These are phyloP conservation scores for Phaenicophaeus curvirostris DNA, from an alignment of 2,797 vertebrate species.

Conservation along the genomic window DNA sequence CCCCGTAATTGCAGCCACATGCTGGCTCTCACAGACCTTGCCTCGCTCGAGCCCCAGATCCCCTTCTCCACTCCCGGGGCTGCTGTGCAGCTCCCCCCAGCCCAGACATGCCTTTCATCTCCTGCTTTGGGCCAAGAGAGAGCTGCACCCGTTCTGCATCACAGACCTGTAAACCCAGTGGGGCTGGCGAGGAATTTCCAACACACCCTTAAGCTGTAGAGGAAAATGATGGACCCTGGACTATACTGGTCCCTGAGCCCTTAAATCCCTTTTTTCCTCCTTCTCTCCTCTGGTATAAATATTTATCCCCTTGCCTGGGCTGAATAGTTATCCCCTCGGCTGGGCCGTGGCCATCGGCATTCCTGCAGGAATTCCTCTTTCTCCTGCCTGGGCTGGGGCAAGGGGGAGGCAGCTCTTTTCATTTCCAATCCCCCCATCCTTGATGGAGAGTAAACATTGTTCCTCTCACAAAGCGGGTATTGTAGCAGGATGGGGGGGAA, in stretches of 20 bases:
- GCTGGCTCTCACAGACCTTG: neutral
- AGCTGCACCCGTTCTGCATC: conserved; percentile 35
- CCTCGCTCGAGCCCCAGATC: neutral
- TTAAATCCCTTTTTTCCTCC: neutral
- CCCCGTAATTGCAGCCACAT: conserved; percentile 61
- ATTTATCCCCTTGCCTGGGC: neutral
- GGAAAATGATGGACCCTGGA: neutral
- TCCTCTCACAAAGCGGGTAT: conserved; percentile 64
- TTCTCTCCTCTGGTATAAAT: conserved; percentile 13
- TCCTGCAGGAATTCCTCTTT: conserved; percentile 60
- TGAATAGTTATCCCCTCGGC: neutral
- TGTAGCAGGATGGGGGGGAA: conserved; percentile 33
- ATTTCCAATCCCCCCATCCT: conserved; percentile 30
- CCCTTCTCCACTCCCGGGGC: neutral
- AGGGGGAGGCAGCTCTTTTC: conserved; percentile 30
- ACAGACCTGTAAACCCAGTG: neutral
- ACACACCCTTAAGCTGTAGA: neutral
- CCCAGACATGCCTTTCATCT: neutral
- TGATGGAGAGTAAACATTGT: conserved; percentile 58
- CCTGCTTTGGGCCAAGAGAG: neutral
- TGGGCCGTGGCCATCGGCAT: neutral
- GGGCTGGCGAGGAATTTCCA: neutral
- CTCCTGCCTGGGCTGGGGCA: conserved; percentile 8
- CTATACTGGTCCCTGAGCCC: neutral
- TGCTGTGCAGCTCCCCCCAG: neutral